Conservation (phyloP, 1,140 invertebrate genomes). For the Achroia grisella region DNA sequence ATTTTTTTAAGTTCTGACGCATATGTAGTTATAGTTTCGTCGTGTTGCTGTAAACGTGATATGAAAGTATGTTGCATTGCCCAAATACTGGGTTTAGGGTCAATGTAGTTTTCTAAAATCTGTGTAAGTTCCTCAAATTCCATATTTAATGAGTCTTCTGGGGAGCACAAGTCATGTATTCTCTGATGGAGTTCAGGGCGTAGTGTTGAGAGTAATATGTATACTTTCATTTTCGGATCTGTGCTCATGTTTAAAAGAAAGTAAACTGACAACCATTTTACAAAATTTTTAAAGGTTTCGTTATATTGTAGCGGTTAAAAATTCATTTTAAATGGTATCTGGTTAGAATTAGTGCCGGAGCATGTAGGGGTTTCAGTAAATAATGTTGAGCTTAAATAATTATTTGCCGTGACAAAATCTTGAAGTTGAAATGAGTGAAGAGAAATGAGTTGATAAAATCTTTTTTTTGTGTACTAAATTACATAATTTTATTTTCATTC, state of each 20-base stretch:
- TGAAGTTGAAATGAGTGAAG: neutral
- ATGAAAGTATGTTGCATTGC: conserved; percentile 8
- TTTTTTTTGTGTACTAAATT: neutral
- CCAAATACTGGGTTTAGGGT: conserved; percentile 10
- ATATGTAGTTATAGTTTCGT: conserved; percentile 1
- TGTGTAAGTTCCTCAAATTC: neutral
- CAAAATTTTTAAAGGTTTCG: conserved; percentile 5
- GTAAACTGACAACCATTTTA: neutral
- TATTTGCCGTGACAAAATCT: too few species aligned
- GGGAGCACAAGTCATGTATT: conserved; percentile 2
- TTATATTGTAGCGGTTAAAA: conserved; percentile 4
- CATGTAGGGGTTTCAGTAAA: too few species aligned
- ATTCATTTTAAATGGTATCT: neutral
- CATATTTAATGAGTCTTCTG: neutral
- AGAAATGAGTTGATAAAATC: neutral
- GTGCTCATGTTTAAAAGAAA: neutral
- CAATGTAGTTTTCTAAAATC: conserved; percentile 3
- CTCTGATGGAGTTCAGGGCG: conserved; percentile 2
- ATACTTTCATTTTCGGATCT: neutral
- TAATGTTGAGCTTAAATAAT: too few species aligned
- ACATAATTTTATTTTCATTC: neutral
- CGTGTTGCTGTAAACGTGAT: neutral
- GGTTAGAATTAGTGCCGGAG: neutral
- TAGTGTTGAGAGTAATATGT: conserved; percentile 1
- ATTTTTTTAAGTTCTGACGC: conserved; percentile 6